Evolutionary conservation across 2,797 vertebrate genomes (phyloP).

Genomic region (Cichlasoma orientale): DNA sequence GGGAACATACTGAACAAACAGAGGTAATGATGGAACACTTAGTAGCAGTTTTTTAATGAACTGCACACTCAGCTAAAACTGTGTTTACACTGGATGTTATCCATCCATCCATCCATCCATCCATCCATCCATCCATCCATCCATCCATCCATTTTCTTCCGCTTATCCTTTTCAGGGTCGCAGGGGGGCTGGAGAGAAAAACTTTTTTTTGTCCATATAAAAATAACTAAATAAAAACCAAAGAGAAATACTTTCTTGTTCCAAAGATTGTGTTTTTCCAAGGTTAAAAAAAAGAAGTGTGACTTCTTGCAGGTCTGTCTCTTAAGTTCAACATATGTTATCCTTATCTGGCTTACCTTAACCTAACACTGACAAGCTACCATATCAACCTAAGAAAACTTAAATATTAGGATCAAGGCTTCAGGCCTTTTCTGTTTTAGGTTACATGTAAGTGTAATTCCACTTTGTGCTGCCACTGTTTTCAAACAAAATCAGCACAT

Average conservation of each 20-base stretch:
- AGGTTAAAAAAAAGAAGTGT: background rate
- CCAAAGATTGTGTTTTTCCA: background rate
- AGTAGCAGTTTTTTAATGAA: background rate
- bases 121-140: no score
- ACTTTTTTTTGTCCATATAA: no score
- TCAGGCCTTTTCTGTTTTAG: background rate
- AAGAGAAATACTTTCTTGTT: background rate
- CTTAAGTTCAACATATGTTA: background rate
- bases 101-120: no score
- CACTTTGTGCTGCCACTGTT: no score
- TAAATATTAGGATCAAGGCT: background rate
- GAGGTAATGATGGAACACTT: background rate
- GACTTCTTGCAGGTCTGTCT: background rate
- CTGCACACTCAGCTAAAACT: background rate
- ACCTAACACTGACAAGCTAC: background rate
- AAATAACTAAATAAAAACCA: background rate
- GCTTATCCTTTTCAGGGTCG: no score
- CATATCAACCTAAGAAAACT: background rate
- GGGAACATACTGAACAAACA: background rate
- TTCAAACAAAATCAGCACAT: background rate
- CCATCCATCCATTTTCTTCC: no score
- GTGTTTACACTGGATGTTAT: background rate
- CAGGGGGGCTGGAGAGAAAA: no score
- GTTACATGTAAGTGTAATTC: background rate
- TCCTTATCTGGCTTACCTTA: background rate